Evolutionary conservation across 2,797 vertebrate genomes (phyloP).

Genomic region (Ataeniobius toweri): DNA sequence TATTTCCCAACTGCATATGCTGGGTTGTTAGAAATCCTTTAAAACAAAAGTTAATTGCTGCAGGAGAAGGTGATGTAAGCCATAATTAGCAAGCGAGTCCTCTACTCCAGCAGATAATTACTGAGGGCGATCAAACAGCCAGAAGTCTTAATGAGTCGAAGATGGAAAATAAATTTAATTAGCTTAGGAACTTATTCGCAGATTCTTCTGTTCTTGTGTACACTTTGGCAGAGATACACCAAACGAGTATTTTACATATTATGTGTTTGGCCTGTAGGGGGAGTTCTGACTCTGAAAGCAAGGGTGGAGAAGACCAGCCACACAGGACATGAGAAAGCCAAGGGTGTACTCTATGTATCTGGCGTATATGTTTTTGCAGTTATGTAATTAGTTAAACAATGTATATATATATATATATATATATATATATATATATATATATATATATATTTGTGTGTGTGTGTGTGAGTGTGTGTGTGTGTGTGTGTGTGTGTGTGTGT

Average conservation of each 20-base stretch:
- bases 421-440: no score
- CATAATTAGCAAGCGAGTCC: constrained; percentile 60
- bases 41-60: constrained; percentile 70
- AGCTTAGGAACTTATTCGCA: constrained; percentile 18
- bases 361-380: constrained; percentile 12
- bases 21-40: constrained; percentile 64
- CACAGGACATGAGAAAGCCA: constrained; percentile 12
- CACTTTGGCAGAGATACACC: constrained; percentile 1
- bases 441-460: no score
- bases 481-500: no score
- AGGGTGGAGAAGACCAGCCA: constrained; percentile 2
- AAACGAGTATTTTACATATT: constrained; percentile 18
- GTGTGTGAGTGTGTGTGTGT: no score
- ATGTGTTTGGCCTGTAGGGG: constrained; percentile 61
- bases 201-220: constrained; percentile 15
- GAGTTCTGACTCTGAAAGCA: constrained; percentile 56
- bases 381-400: constrained; percentile 23
- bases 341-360: background rate
- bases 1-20: constrained; percentile 69
- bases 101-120: constrained; percentile 60
- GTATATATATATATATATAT: background rate
- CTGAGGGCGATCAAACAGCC: constrained; percentile 49
- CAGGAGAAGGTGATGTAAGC: constrained; percentile 64
- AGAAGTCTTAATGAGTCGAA: constrained; percentile 60
- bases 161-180: constrained; percentile 50